phyloP scores from a whole-genome alignment of 2,113 vertebrate genomes.

The Puntigrus tetrazona region DNA sequence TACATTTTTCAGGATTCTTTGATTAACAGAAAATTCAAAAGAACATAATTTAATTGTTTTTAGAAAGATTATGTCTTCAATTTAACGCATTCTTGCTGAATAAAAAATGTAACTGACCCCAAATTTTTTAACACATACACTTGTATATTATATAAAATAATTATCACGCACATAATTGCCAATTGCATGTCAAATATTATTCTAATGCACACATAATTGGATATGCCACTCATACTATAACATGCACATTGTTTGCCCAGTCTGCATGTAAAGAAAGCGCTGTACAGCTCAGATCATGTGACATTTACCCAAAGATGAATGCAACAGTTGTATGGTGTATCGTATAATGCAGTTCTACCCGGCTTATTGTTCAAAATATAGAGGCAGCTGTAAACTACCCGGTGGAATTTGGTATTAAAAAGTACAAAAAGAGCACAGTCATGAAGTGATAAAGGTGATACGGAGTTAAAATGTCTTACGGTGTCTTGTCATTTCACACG shows the following conservation, averaged over 20 bases:
- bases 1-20: neutral
- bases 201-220: neutral
- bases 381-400: neutral
- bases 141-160: neutral
- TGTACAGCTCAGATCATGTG: slow-evolving; percentile 12
- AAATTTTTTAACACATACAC: neutral
- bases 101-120: neutral
- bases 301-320: neutral
- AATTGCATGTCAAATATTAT: neutral
- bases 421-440: neutral
- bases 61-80: neutral
- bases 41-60: neutral
- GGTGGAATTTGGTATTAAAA: neutral
- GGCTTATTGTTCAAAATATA: neutral
- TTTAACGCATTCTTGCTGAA: neutral
- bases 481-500: slow-evolving; percentile 46
- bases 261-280: neutral
- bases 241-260: neutral
- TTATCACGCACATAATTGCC: neutral
- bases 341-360: neutral
- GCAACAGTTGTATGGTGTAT: neutral
- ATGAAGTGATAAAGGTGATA: neutral
- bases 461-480: neutral
- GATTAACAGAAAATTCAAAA: neutral
- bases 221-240: neutral